These are phyloP conservation scores for Phalanger gymnotis DNA, from an alignment of 2,797 vertebrate species.

Conservation along the genomic window DNA sequence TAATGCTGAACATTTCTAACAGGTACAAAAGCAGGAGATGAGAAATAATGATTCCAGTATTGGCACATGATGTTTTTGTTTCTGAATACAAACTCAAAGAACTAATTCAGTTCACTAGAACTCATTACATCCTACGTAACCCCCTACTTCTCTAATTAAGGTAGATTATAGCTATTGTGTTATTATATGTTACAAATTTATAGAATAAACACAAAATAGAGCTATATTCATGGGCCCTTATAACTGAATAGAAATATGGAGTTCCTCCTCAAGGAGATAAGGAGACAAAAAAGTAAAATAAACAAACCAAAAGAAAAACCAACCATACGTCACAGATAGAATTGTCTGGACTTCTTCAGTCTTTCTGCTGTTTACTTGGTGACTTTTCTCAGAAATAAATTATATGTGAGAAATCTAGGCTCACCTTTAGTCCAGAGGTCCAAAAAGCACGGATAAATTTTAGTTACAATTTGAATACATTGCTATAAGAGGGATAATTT, in stretches of 20 bases:
- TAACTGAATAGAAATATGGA: neutral
- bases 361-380: neutral
- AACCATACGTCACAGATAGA: neutral
- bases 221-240: neutral
- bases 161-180: conserved; percentile 52
- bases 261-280: neutral
- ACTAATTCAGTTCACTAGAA: neutral
- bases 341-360: neutral
- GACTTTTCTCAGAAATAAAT: neutral
- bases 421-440: neutral
- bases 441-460: neutral
- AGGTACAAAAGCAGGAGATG: neutral
- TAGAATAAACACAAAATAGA: neutral
- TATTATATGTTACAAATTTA: neutral
- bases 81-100: neutral
- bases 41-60: neutral
- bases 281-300: neutral
- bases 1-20: neutral
- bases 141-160: conserved; percentile 46
- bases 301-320: neutral
- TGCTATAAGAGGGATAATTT: neutral
- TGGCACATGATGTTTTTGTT: neutral
- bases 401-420: neutral
- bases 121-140: conserved; percentile 10
- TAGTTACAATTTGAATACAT: neutral